Conservation (phyloP, 2,888 invertebrate genomes). For the Sesamia inferens region DNA sequence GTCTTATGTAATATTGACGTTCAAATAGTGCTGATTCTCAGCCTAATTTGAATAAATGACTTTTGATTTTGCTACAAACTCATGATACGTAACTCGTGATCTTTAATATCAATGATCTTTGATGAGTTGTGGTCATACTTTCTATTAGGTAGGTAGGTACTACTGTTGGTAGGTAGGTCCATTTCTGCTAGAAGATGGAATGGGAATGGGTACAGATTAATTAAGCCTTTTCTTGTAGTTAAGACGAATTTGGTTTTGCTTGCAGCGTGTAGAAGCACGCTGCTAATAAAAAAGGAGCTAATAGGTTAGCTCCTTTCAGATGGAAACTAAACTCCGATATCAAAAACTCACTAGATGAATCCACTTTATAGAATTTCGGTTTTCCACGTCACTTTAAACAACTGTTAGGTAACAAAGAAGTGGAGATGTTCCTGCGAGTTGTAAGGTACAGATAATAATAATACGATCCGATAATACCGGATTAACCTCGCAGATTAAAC, state of each 20-base stretch:
- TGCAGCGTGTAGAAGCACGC: too few species aligned
- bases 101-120: not conserved
- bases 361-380: not conserved
- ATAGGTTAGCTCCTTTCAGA: not conserved
- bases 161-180: too few species aligned
- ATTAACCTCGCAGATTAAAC: constrained; percentile 18
- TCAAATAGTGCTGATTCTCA: too few species aligned
- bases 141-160: not conserved
- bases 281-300: too few species aligned
- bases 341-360: not conserved
- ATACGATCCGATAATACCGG: not conserved
- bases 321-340: not conserved
- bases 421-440: not conserved
- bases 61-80: too few species aligned
- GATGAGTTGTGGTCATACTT: not conserved
- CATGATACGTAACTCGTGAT: not conserved
- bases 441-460: not conserved
- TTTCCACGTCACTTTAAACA: not conserved
- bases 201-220: not conserved
- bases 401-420: not conserved
- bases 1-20: too few species aligned
- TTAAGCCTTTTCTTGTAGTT: not conserved
- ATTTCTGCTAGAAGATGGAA: not conserved
- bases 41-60: too few species aligned
- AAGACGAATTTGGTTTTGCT: not conserved